Evolutionary conservation across 2,888 invertebrate species (phyloP), one percentile per base, ranked within the genome.

Genomic region (Pollenia labialis): DNA sequence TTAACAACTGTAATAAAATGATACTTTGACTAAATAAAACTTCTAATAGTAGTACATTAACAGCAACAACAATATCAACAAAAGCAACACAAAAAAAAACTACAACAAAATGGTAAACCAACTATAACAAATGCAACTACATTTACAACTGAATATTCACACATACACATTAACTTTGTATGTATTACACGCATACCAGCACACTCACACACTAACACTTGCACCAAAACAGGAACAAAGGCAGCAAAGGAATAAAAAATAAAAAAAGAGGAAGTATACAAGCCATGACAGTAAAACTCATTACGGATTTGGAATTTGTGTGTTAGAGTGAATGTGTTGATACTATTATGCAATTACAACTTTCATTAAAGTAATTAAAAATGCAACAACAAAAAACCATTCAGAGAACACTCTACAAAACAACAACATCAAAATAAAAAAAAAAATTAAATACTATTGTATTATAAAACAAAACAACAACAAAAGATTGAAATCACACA

Each of bases 301-400:
- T 77, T 85, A 81, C 77, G 74, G 81, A 82, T 74, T 82, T 85
- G 66, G 75, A 75, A 79, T 68, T 71, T 81, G 60, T 76, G 62
- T 72, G 60, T 66, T 32, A 58, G 58, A 56, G 40, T 82, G 52
- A 77, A 77, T 71, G 71, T 80, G 83, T 72, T 69, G 46, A 54
- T 81, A 64, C 83, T 75, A 79, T 85, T 82, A 91, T 90, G 92
- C 91, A 92, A 92, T 92, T 92, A 92, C 92, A 92, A 92, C 90
- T 92, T 92, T 92, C 92, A 92, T 92, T 92, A 91, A 92, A 92
- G 91, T 92, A 92, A 92, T 92, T 92, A 92, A 92, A 92, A 91
- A 90, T 91, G 91, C 90, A 92, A 91, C 91, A 91, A 91, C 90
- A 91, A 80, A 58, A 72, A 52, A 81, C 80, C 60, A 68, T 46